Evolutionary conservation across 2,113 vertebrate genomes (phyloP).

Genomic region (Megaleporinus macrocephalus): DNA sequence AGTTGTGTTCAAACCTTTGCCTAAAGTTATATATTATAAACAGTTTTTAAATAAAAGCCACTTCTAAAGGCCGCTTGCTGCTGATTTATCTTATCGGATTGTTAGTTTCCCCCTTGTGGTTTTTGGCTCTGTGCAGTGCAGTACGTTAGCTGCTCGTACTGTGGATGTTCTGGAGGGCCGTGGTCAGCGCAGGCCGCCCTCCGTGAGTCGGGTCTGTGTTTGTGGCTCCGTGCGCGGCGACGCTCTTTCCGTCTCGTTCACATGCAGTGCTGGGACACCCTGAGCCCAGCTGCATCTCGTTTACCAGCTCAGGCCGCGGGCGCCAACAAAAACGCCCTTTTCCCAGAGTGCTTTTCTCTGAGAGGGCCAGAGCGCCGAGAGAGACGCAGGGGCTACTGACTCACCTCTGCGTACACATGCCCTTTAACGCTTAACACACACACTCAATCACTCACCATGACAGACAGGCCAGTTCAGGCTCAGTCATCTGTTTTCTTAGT

Average conservation of each 20-base stretch:
- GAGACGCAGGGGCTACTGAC: slow-evolving; percentile 1
- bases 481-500: slow-evolving; percentile 19
- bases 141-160: no score
- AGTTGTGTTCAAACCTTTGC: no score
- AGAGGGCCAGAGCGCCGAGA: background rate
- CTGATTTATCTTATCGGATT: no score
- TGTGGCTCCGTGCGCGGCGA: no score
- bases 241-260: background rate
- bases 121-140: no score
- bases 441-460: background rate
- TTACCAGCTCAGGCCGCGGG: background rate
- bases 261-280: background rate
- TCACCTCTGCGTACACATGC: slow-evolving; percentile 5
- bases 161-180: no score
- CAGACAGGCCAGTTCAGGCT: background rate
- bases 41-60: no score
- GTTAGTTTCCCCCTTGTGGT: no score
- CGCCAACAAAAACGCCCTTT: slow-evolving; percentile 18
- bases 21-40: no score
- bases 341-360: background rate
- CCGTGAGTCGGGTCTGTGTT: no score
- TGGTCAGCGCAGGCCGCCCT: no score
- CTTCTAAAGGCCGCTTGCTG: no score
- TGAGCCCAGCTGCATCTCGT: slow-evolving; percentile 11
- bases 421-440: background rate